Evolutionary conservation across 2,113 vertebrate species (phyloP).

Genomic region (Cottus gobio): DNA sequence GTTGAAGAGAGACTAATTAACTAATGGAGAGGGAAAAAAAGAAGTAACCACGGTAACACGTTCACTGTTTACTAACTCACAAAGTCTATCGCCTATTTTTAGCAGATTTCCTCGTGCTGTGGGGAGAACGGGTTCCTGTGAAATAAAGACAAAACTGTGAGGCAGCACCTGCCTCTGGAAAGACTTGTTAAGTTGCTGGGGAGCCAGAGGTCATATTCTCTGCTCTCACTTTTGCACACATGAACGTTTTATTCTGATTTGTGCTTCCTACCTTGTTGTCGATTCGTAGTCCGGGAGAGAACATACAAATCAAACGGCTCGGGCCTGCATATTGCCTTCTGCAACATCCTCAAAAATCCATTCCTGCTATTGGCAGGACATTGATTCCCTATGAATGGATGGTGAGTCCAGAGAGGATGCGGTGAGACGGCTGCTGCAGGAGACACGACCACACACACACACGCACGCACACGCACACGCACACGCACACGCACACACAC

Average conservation of each 20-base stretch:
- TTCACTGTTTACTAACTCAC: not conserved
- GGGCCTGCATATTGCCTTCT: slow-evolving; percentile 60
- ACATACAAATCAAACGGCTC: slow-evolving; percentile 63
- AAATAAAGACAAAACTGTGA: not conserved
- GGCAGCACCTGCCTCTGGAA: not conserved
- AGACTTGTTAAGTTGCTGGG: not conserved
- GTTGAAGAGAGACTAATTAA: not conserved
- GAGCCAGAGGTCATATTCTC: slow-evolving; percentile 9
- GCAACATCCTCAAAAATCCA: slow-evolving; percentile 73
- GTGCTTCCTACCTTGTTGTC: slow-evolving; percentile 32
- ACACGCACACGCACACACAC: slow-evolving; percentile 27
- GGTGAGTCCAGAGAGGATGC: slow-evolving; percentile 61
- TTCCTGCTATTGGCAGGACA: slow-evolving; percentile 75
- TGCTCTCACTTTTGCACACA: slow-evolving; percentile 22
- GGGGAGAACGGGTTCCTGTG: not conserved
- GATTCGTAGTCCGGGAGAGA: slow-evolving; percentile 42
- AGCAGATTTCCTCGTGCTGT: not conserved
- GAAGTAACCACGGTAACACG: not conserved
- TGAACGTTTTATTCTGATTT: slow-evolving; percentile 31
- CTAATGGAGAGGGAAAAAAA: not conserved
- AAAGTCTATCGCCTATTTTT: not conserved
- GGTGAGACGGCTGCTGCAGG: slow-evolving; percentile 24
- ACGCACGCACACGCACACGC: slow-evolving; percentile 33
- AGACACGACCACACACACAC: slow-evolving; percentile 5
- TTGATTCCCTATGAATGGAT: slow-evolving; percentile 77